These are phyloP conservation scores for Choloepus hoffmanni DNA, from an alignment of 2,113 vertebrate species.

Conservation along the genomic window DNA sequence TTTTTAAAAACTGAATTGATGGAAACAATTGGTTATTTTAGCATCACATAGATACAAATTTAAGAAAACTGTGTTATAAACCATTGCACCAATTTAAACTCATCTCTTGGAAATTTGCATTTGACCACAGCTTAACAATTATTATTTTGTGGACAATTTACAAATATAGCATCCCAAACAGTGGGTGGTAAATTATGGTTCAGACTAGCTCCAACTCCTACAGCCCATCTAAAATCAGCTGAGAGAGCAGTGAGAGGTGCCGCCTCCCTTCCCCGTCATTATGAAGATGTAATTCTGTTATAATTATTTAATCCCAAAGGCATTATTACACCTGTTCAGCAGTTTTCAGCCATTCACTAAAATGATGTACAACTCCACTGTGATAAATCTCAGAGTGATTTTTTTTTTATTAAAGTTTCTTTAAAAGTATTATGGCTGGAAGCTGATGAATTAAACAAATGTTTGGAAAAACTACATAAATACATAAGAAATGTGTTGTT, in stretches of 20 bases:
- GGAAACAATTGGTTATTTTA: conserved; percentile 53
- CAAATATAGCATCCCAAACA: background rate
- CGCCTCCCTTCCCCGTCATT: conserved; percentile 44
- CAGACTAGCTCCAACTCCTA: background rate
- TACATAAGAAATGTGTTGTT: conserved; percentile 40
- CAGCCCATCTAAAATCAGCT: background rate
- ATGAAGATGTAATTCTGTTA: conserved; percentile 74
- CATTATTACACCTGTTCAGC: conserved; percentile 78
- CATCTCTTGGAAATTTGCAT: conserved; percentile 20
- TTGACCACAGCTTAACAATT: background rate
- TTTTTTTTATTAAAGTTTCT: conserved; percentile 72
- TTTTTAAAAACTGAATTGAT: background rate
- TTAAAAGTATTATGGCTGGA: conserved; percentile 64
- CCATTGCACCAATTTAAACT: background rate
- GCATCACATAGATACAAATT: background rate
- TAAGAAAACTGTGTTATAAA: conserved; percentile 16
- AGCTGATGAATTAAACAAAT: conserved; percentile 60
- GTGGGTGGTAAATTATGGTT: conserved; percentile 24
- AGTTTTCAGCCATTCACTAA: conserved; percentile 77
- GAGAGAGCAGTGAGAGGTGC: background rate
- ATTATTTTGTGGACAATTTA: background rate
- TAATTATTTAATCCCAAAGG: conserved; percentile 77
- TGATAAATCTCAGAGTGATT: conserved; percentile 73
- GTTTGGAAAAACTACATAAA: conserved; percentile 64
- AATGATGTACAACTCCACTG: conserved; percentile 76